phyloP scores from a whole-genome alignment of 2,113 vertebrate species.

The Callospermophilus lateralis region DNA sequence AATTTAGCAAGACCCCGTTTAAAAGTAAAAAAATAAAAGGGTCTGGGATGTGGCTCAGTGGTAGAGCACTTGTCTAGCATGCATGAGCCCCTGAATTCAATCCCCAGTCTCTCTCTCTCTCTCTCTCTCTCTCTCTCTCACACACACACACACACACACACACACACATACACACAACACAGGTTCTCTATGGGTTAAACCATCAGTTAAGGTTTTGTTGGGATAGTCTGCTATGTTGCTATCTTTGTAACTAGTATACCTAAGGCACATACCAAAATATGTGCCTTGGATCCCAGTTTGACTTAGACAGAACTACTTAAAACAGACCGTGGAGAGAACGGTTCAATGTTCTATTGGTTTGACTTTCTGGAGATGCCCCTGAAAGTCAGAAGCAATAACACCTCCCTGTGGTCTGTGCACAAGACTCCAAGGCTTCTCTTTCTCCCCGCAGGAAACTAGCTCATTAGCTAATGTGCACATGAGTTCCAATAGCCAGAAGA shows the following conservation, averaged over 20 bases:
- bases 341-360: rapidly evolving
- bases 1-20: too few species aligned
- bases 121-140: too few species aligned
- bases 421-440: not conserved
- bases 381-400: not conserved
- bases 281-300: not conserved
- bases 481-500: not conserved
- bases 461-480: not conserved
- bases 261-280: not conserved
- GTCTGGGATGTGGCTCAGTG: too few species aligned
- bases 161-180: not conserved
- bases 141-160: not conserved
- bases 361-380: not conserved
- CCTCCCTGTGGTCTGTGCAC: rapidly evolving
- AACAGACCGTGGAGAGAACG: not conserved
- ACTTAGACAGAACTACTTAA: not conserved
- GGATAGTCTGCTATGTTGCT: not conserved
- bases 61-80: not conserved
- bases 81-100: too few species aligned
- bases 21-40: not conserved
- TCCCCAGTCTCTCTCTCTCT: too few species aligned
- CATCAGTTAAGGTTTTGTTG: not conserved
- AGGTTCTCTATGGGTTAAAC: not conserved
- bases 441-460: not conserved
- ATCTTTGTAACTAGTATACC: not conserved